These are phyloP conservation scores for Megaptera novaeangliae DNA, from an alignment of 2,113 vertebrate species.

Conservation along the genomic window DNA sequence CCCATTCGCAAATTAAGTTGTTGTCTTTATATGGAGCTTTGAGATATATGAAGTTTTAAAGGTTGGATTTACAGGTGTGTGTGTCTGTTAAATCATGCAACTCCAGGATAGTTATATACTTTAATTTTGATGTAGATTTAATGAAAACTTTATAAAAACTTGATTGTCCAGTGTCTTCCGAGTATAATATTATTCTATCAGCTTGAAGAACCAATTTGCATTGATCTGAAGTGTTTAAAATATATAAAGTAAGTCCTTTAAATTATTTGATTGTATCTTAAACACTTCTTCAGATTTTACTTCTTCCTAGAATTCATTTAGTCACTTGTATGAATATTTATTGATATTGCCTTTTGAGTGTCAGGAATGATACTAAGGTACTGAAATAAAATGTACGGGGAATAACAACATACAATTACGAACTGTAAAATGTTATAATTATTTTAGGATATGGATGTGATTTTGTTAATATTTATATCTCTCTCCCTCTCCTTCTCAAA, in stretches of 20 bases:
- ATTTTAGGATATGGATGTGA: not conserved
- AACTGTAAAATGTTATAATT: not conserved
- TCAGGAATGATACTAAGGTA: not conserved
- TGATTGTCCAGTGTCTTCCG: not conserved
- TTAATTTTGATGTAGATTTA: conserved; percentile 7
- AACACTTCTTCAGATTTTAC: not conserved
- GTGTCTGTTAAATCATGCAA: not conserved
- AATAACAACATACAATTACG: not conserved
- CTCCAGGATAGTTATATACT: not conserved
- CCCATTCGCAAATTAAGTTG: not conserved
- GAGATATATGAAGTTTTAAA: not conserved
- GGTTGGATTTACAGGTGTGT: not conserved
- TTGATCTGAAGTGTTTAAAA: conserved; percentile 17
- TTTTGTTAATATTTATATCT: not conserved
- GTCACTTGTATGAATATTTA: not conserved
- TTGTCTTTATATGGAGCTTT: not conserved
- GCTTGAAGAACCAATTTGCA: not conserved
- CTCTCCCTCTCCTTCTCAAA: not conserved
- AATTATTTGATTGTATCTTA: conserved; percentile 16
- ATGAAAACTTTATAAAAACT: not conserved
- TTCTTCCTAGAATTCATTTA: not conserved
- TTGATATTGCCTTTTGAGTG: not conserved
- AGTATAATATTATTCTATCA: not conserved
- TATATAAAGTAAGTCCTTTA: not conserved
- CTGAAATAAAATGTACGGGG: not conserved